Evolutionary conservation across 2,888 invertebrate genomes (phyloP).

Genomic region (Tiliacea aurago): DNA sequence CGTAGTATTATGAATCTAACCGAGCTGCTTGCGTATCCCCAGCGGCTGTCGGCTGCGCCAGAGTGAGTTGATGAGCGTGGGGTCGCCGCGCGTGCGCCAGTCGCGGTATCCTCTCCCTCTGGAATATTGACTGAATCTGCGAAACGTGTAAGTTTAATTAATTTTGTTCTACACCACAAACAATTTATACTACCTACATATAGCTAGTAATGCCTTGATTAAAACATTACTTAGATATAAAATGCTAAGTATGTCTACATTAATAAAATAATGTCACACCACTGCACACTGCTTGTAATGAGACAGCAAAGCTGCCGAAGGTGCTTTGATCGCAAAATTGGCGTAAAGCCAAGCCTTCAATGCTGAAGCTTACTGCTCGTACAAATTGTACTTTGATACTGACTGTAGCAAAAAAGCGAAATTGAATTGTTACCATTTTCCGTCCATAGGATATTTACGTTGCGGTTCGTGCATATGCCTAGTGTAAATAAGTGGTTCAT

Average conservation of each 20-base stretch:
- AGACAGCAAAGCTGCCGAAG: conserved; percentile 83
- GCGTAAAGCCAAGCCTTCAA: conserved; percentile 85
- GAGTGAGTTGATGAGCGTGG: conserved; percentile 93
- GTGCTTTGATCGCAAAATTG: conserved; percentile 81
- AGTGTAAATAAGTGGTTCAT: conserved; percentile 81
- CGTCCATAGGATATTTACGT: conserved; percentile 85
- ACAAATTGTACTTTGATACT: conserved; percentile 81
- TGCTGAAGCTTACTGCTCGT: conserved; percentile 84
- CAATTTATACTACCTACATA: conserved; percentile 63
- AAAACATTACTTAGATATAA: conserved; percentile 62
- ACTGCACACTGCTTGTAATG: conserved; percentile 80
- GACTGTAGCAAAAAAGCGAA: conserved; percentile 89
- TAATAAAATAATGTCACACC: conserved; percentile 77
- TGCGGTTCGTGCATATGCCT: conserved; percentile 85
- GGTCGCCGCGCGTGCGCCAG: conserved; percentile 93
- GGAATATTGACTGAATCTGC: conserved; percentile 91
- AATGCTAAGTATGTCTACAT: conserved; percentile 77
- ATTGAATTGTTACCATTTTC: conserved; percentile 89
- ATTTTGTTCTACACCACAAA: conserved; percentile 39
- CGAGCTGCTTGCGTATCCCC: conserved; percentile 92
- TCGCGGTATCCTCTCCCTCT: conserved; percentile 92
- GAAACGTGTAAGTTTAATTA: conserved; percentile 75
- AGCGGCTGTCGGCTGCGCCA: conserved; percentile 94
- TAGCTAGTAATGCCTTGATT: conserved; percentile 65
- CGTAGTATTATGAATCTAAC: conserved; percentile 77